phyloP scores from a whole-genome alignment of 1,140 invertebrate genomes.

The Dreissena polymorpha region DNA sequence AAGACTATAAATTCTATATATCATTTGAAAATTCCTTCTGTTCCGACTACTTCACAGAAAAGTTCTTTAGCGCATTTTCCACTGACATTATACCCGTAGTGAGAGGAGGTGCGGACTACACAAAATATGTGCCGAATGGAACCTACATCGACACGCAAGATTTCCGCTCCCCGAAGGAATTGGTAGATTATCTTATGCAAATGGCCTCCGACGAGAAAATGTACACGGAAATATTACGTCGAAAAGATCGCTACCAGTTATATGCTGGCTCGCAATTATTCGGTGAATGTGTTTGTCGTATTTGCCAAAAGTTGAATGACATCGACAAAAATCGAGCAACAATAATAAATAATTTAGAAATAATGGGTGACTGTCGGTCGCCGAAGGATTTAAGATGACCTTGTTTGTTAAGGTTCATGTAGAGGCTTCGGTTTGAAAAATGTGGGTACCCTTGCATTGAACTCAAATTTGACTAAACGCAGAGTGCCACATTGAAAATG shows the following conservation, averaged over 20 bases:
- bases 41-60: conserved; percentile 96
- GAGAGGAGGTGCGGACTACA: conserved; percentile 27
- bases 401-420: too few relatives aligned
- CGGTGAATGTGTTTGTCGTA: too few relatives aligned
- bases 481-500: too few relatives aligned
- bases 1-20: conserved; percentile 72
- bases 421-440: too few relatives aligned
- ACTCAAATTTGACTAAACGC: not conserved
- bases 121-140: not conserved
- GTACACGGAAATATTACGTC: not conserved
- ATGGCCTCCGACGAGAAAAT: not conserved
- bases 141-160: conserved; percentile 20
- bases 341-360: too few relatives aligned
- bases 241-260: not conserved
- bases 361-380: not conserved
- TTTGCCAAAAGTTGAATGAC: too few relatives aligned
- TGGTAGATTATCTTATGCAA: conserved; percentile 4
- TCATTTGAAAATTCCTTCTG: conserved; percentile 92
- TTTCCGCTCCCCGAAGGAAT: not conserved
- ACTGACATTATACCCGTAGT: conserved; percentile 34
- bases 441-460: too few relatives aligned
- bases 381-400: too few relatives aligned
- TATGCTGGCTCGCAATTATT: too few relatives aligned
- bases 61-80: conserved; percentile 86
- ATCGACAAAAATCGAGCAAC: too few relatives aligned